These are phyloP conservation scores for Orycteropus afer DNA, from an alignment of 2,113 vertebrate species.

Conservation along the genomic window DNA sequence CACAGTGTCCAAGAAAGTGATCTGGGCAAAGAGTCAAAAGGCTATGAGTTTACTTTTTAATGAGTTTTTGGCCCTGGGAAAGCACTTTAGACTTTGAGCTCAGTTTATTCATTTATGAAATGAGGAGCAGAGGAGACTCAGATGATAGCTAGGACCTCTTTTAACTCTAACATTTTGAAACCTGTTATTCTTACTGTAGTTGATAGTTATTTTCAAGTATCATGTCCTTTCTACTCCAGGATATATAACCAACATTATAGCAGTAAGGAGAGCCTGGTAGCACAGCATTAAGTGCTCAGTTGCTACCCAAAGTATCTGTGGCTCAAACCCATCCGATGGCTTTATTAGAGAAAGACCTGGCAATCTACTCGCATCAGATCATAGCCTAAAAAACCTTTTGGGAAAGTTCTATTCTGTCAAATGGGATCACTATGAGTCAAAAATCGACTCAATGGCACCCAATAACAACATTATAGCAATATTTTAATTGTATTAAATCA, in stretches of 20 bases:
- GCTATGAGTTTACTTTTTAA: background rate
- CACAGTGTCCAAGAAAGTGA: background rate
- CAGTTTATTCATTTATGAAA: background rate
- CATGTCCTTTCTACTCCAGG: background rate
- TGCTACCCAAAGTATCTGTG: background rate
- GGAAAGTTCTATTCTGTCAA: too few relatives aligned
- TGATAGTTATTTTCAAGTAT: background rate
- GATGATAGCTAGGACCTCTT: background rate
- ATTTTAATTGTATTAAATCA: background rate
- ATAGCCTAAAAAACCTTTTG: too few relatives aligned
- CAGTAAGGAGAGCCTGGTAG: background rate
- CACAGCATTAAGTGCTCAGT: background rate
- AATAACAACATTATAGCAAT: background rate
- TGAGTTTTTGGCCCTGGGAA: background rate
- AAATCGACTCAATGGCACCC: too few relatives aligned
- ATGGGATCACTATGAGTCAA: too few relatives aligned
- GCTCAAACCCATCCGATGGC: background rate
- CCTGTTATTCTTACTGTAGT: background rate
- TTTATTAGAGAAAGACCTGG: background rate
- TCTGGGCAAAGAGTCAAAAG: background rate
- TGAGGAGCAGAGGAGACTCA: background rate
- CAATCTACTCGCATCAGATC: background rate
- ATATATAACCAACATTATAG: background rate
- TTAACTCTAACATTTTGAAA: background rate
- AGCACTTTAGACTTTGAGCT: background rate